Evolutionary conservation across 2,113 vertebrate species (phyloP).

Genomic region (Uropsilus gracilis): DNA sequence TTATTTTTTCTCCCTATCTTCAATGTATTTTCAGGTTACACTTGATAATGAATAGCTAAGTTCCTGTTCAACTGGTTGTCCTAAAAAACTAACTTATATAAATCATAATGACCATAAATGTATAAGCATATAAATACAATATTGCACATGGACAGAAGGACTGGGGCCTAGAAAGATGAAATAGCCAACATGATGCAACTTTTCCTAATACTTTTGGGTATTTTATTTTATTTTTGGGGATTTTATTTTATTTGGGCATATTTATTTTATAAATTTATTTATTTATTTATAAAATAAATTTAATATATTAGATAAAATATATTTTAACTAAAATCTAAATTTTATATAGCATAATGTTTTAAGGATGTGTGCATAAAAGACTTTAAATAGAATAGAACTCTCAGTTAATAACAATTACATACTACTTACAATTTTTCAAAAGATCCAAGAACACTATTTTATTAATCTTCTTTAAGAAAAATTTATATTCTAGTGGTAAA

Average conservation of each 20-base stretch:
- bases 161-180: slow-evolving; percentile 84
- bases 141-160: slow-evolving; percentile 81
- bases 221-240: too few relatives aligned
- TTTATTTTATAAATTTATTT: too few relatives aligned
- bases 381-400: slow-evolving; percentile 80
- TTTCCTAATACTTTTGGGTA: too few relatives aligned
- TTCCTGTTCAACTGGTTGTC: slow-evolving; percentile 79
- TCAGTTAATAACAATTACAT: slow-evolving; percentile 82
- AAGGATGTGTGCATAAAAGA: slow-evolving; percentile 80
- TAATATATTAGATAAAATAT: slow-evolving; percentile 88
- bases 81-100: slow-evolving; percentile 84
- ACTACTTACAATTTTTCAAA: slow-evolving; percentile 70
- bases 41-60: slow-evolving; percentile 78
- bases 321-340: slow-evolving; percentile 86
- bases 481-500: slow-evolving; percentile 83
- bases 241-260: too few relatives aligned
- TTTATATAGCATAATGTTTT: slow-evolving; percentile 82
- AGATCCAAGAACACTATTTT: slow-evolving; percentile 60
- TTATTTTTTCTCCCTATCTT: slow-evolving; percentile 85
- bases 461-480: slow-evolving; percentile 80
- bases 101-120: slow-evolving; percentile 80
- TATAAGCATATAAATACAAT: too few relatives aligned
- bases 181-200: slow-evolving; percentile 81
- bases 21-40: slow-evolving; percentile 83
- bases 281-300: slow-evolving; percentile 85